Base-by-base conservation (phyloP, 2,797 vertebrate species). In the Acanthopagrus latus region DNA sequence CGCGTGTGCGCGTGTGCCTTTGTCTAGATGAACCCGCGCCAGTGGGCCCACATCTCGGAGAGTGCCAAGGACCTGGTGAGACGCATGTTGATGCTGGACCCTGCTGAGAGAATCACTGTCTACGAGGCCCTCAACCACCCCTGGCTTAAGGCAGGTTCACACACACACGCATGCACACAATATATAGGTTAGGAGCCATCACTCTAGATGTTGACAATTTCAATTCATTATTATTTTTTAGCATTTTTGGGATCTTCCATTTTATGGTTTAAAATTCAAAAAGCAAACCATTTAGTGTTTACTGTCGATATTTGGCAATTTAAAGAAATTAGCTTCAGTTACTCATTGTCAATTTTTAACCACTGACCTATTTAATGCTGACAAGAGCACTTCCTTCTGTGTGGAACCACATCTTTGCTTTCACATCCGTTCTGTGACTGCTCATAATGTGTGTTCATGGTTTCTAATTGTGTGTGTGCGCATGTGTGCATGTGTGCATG, bases 71-170 rank as follows among this genome's bases (percentile, higher is more conserved):
- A 99, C 81, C 94, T 99, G 92, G 97, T 99, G 75, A 96, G 98
- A n/a, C 97, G 98, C 84, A 99, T 99, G 98, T 94, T 99, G 83
- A 99, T 99, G 98, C 93, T 99, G 93, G 98, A 99, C 88, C 98
- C 98, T 9, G 98, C 98, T 6, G 98, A 99, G 94, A 97, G 98
- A 85, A 99, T 99, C 96, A 99, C 98, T 2, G 98, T 99, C 71
- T 99, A 99, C 64, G 98, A 99, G 93, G 97, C 98, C 57, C 96
- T 99, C 85, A 99, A 99, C 94, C 98, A 99, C 93, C 98, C 98
- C 85, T 99, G 98, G 98, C 97, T 99, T 80, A 99, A 99, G 97
- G 98, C 65, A 69, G 76, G 78, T 55, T 4, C 48, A 7, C 38
- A 38, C 38, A 23, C 23, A 48, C 21, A 29, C 17, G 47, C 4